Percentiles rank a stretch among this genome's conserved stretches.
phyloP scores from a whole-genome alignment of 2,797 vertebrate species.

The Rhyacichthys aspro region DNA sequence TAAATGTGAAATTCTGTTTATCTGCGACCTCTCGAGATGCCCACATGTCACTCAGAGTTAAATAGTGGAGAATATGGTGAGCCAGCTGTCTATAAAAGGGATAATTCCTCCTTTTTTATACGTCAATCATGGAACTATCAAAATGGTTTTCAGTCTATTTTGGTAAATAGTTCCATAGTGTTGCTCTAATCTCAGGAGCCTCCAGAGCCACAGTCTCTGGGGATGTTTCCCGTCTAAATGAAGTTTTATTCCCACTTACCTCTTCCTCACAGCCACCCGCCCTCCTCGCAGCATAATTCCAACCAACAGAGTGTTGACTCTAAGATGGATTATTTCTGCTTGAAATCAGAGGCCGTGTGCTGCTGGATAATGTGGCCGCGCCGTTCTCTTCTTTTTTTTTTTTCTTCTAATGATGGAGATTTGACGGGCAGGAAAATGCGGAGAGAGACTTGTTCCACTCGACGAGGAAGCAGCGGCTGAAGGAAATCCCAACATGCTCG shows the following conservation, averaged over 20 bases:
- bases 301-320: conserved; percentile 75
- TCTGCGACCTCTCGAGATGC: too few species aligned
- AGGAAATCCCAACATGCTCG: conserved; percentile 55
- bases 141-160: too few species aligned
- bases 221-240: conserved; percentile 72
- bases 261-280: not conserved
- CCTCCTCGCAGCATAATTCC: conserved; percentile 61
- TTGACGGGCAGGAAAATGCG: conserved; percentile 55
- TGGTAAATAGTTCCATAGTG: conserved; percentile 5
- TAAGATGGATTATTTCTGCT: conserved; percentile 82
- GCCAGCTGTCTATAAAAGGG: too few species aligned
- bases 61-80: too few species aligned
- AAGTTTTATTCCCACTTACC: conserved; percentile 65
- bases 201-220: conserved; percentile 58
- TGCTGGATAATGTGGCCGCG: conserved; percentile 65
- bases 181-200: conserved; percentile 59
- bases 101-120: too few species aligned
- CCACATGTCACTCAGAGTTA: too few species aligned
- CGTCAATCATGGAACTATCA: too few species aligned
- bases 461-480: conserved; percentile 34
- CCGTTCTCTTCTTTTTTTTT: conserved; percentile 33
- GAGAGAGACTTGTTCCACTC: conserved; percentile 53
- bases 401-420: conserved; percentile 60
- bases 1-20: too few species aligned
- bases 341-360: conserved; percentile 74